These are phyloP conservation scores for Sarcoramphus papa DNA, from an alignment of 2,797 vertebrate species.

Conservation along the genomic window DNA sequence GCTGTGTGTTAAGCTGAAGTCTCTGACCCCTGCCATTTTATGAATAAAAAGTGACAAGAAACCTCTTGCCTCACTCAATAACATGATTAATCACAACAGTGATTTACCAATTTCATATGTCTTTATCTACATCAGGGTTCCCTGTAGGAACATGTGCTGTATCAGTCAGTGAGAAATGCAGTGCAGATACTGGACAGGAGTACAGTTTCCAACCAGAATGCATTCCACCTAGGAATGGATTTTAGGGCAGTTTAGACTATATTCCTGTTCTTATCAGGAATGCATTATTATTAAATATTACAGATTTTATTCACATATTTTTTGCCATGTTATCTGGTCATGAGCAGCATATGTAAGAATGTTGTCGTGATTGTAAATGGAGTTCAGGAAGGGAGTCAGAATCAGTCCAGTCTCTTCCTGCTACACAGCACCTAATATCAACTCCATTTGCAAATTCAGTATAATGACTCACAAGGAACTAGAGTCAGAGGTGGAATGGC, in stretches of 20 bases:
- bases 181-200: background rate
- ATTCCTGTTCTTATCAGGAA: background rate
- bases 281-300: background rate
- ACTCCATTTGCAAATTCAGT: background rate
- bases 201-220: background rate
- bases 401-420: background rate
- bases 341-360: background rate
- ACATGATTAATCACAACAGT: background rate
- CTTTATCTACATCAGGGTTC: background rate
- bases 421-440: background rate
- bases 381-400: background rate
- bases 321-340: background rate
- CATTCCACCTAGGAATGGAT: background rate
- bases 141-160: background rate
- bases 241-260: background rate
- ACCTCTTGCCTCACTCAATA: background rate
- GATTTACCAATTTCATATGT: conserved; percentile 23
- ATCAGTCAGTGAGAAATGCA: background rate
- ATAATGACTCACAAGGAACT: background rate
- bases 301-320: background rate
- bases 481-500: background rate
- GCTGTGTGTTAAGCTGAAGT: background rate
- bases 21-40: background rate
- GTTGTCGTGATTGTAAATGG: background rate
- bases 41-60: conserved; percentile 15